A percentile compares a stretch with the other conserved stretches of the same genome.
Evolutionary conservation across 2,888 invertebrate genomes (phyloP).

Genomic region (Cheilosia soror): DNA sequence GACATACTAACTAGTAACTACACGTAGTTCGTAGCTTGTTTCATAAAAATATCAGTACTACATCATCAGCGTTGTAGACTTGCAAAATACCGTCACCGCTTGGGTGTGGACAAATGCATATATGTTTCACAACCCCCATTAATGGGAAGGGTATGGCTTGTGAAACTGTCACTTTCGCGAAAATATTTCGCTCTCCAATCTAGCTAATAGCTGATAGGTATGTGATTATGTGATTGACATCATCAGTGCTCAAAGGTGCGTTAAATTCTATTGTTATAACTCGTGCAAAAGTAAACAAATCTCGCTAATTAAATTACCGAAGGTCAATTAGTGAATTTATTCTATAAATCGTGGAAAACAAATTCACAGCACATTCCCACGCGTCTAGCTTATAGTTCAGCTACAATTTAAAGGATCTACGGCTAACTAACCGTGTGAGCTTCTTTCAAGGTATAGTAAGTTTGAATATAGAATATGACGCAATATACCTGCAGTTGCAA

Average conservation of each 20-base stretch:
- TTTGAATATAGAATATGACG: background rate
- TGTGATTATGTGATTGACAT: slow-evolving; percentile 34
- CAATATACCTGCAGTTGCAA: background rate
- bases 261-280: slow-evolving; percentile 17
- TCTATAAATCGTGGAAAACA: slow-evolving; percentile 23
- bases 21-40: background rate
- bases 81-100: slow-evolving; percentile 1
- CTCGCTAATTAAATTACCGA: slow-evolving; percentile 43
- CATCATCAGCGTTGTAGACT: background rate
- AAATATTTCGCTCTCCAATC: slow-evolving; percentile 11
- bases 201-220: background rate
- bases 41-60: background rate
- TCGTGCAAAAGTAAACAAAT: slow-evolving; percentile 26
- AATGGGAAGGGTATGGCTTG: slow-evolving; percentile 1
- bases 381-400: background rate
- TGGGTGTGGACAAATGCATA: slow-evolving; percentile 43
- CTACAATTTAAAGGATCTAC: slow-evolving; percentile 21
- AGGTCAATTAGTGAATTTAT: slow-evolving; percentile 52
- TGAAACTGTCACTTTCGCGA: slow-evolving; percentile 50
- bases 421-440: slow-evolving; percentile 21
- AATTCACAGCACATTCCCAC: slow-evolving; percentile 42
- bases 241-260: slow-evolving; percentile 8
- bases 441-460: slow-evolving; percentile 24
- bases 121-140: slow-evolving; percentile 45
- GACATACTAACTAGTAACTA: background rate